A percentile compares a stretch with the other conserved stretches of the same genome.
phyloP scores from a whole-genome alignment of 2,888 invertebrate genomes.

The Papilio gigon region DNA sequence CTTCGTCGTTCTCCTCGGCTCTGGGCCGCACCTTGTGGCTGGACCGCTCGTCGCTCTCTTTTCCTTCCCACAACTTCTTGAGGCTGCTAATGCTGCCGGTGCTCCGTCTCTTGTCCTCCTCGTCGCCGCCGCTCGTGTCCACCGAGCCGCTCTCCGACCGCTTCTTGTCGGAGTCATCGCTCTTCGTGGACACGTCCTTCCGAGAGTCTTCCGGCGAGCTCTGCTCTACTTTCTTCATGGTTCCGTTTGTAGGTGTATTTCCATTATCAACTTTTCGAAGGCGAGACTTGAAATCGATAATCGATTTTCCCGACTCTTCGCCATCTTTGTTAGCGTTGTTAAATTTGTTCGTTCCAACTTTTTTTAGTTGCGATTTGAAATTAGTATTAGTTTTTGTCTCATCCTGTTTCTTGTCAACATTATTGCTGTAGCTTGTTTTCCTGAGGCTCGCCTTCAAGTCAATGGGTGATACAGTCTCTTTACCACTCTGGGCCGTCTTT shows the following conservation, averaged over 20 bases:
- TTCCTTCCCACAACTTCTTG: slow-evolving; percentile 96
- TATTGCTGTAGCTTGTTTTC: slow-evolving; percentile 64
- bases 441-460: slow-evolving; percentile 80
- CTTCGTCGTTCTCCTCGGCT: slow-evolving; percentile 59
- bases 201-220: slow-evolving; percentile 65
- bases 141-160: slow-evolving; percentile 62
- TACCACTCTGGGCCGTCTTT: slow-evolving; percentile 51
- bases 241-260: slow-evolving; percentile 63
- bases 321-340: slow-evolving; percentile 74
- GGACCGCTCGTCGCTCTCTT: slow-evolving; percentile 84
- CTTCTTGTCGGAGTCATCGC: slow-evolving; percentile 76
- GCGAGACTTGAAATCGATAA: slow-evolving; percentile 92
- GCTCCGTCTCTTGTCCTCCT: slow-evolving; percentile 93
- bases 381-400: slow-evolving; percentile 70
- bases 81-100: slow-evolving; percentile 96
- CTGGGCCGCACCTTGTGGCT: slow-evolving; percentile 83
- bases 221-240: slow-evolving; percentile 57
- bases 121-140: slow-evolving; percentile 80
- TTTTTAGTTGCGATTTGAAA: slow-evolving; percentile 87
- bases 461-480: slow-evolving; percentile 65
- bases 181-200: slow-evolving; percentile 61
- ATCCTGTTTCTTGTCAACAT: slow-evolving; percentile 56
- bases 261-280: slow-evolving; percentile 89
- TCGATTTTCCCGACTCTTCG: slow-evolving; percentile 82
- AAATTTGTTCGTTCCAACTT: slow-evolving; percentile 87